Percentiles rank a stretch among this genome's conserved stretches.
phyloP scores from a whole-genome alignment of 2,888 invertebrate species.

The Vesta saturnalis region DNA sequence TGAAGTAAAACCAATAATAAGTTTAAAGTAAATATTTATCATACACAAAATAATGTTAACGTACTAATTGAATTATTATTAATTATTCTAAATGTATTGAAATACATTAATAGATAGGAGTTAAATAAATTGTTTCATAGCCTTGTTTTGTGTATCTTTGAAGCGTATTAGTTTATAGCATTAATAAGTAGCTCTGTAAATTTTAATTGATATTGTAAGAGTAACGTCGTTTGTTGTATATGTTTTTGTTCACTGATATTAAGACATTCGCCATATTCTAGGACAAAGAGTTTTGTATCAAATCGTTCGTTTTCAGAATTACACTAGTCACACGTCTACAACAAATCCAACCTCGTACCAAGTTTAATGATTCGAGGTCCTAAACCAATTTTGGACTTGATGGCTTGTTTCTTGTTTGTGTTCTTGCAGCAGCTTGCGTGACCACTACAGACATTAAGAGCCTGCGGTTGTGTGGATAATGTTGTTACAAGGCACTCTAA shows the following conservation, averaged over 20 bases:
- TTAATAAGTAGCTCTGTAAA: too few species aligned
- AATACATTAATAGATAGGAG: too few species aligned
- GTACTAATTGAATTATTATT: too few species aligned
- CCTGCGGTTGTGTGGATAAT: slow-evolving; percentile 34
- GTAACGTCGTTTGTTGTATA: neutral
- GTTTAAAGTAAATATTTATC: too few species aligned
- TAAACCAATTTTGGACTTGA: slow-evolving; percentile 40
- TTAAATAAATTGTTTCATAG: too few species aligned
- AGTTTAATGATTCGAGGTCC: slow-evolving; percentile 38
- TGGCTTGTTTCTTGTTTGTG: slow-evolving; percentile 40
- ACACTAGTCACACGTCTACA: slow-evolving; percentile 31
- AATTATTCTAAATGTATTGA: too few species aligned
- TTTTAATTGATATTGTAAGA: too few species aligned
- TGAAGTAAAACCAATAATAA: too few species aligned
- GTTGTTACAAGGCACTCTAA: slow-evolving; percentile 36
- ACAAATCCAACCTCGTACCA: slow-evolving; percentile 29
- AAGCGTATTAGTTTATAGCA: too few species aligned
- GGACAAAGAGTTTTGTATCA: slow-evolving; percentile 7
- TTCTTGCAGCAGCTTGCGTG: slow-evolving; percentile 39
- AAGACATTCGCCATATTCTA: neutral
- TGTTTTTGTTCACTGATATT: neutral
- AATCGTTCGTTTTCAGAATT: slow-evolving; percentile 25
- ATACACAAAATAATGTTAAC: too few species aligned
- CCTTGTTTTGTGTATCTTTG: too few species aligned
- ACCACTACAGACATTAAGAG: slow-evolving; percentile 39